Evolutionary conservation across 2,797 vertebrate genomes (phyloP), one percentile per base, ranked within the genome.

Genomic region (Sebastes kiyomatsui): DNA sequence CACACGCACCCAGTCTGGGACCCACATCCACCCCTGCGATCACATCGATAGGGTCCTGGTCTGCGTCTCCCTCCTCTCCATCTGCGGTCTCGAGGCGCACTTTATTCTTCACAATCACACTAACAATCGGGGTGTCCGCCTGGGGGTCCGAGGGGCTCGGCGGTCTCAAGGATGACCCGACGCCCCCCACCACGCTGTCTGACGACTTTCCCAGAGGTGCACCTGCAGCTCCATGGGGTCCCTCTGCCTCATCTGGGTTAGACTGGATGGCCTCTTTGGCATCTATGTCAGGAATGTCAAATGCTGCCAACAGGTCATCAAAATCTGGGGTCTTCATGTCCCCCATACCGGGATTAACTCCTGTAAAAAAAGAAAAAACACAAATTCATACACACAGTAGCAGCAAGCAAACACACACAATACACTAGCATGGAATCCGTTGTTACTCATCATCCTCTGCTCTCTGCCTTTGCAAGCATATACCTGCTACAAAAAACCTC

Each of bases 311-410:
- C n/a, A 99, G 97, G 96, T 99, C 98, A 59, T 99, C 98, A 3
- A 99, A 99, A 92, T 99, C 98, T 49, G 98, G 98, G 71, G 98
- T 99, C 90, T 99, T 99, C 98, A 99, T 99, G 96, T 99, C 98
- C 93, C 98, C 98, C 98, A 99, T 99, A 93, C 93, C 94, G 96
- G 95, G 93, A 94, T 93, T 87, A 88, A 93, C 94, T 94, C 96
- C 97, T 96, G 90, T 1, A 49, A 85, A 87, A 72, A 87, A 72
- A 42, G 3, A 6, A 42, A 38, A 14, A 27, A 89, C 0, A 77
- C 20, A 52, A 25, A 86, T 20, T 12, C 7, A 87, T 0, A 75
- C 20, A 80, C 25, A 25, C 49, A 11, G 22, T 54, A 38, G 23
- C 3, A 69, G 60, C 72, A n/a, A 20, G 62, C 42, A 46, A 18